These are phyloP conservation scores for Drosophila austrosaltans DNA, from an alignment of 2,888 invertebrate species.

Conservation along the genomic window DNA sequence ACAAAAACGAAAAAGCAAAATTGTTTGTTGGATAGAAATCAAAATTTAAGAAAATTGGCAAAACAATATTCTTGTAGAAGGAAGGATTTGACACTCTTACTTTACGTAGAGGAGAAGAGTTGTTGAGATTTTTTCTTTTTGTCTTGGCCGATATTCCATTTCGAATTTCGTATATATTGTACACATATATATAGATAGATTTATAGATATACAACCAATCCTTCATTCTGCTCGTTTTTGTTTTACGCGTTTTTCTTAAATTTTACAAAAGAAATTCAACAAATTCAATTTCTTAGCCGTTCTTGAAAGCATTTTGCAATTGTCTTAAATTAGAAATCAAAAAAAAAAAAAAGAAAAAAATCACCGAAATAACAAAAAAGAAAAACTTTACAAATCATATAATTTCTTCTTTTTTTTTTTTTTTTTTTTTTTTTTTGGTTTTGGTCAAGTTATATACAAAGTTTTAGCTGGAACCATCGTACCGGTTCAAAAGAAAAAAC, in stretches of 20 bases:
- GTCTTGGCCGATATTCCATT: constrained; percentile 82
- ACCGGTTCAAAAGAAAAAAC: constrained; percentile 84
- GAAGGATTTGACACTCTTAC: constrained; percentile 73
- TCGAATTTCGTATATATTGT: constrained; percentile 43
- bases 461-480: constrained; percentile 83
- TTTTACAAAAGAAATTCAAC: constrained; percentile 47
- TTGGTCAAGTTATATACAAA: constrained; percentile 11
- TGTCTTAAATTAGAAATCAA: constrained; percentile 55
- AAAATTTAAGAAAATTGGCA: constrained; percentile 79
- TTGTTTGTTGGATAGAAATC: constrained; percentile 54
- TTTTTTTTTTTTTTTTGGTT: no score
- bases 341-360: constrained; percentile 41
- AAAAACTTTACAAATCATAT: constrained; percentile 50
- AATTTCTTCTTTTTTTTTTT: not conserved
- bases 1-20: constrained; percentile 10
- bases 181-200: constrained; percentile 7
- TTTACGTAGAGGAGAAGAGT: constrained; percentile 52
- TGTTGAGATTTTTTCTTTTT: constrained; percentile 84
- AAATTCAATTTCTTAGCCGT: constrained; percentile 49
- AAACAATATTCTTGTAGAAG: constrained; percentile 73
- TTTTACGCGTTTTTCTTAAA: constrained; percentile 59
- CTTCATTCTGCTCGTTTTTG: constrained; percentile 75
- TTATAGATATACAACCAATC: constrained; percentile 72
- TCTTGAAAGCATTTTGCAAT: constrained; percentile 72
- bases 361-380: constrained; percentile 30